Evolutionary conservation across 2,797 vertebrate species (phyloP), one percentile per base, ranked within the genome.

Genomic region (Allobates femoralis): DNA sequence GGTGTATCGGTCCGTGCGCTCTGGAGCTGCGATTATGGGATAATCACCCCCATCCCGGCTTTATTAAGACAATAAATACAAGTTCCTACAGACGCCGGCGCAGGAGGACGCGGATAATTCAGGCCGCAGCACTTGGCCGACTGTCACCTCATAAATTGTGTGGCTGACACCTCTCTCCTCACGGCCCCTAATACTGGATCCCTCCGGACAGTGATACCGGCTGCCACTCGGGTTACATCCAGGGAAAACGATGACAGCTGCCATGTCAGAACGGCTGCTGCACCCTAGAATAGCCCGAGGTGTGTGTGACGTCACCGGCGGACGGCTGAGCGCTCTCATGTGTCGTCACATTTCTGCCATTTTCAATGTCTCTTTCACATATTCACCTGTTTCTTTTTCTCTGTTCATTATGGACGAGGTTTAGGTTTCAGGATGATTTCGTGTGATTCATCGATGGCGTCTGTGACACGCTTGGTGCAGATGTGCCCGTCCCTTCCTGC

Each of bases 51-150:
- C 30, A 69, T 69, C 66, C 66, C 11, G 66, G 16, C 19, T 69
- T 69, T 69, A 69, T 69, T 19, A 69, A 21, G 32, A 69, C 32
- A 37, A 69, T 69, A 69, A 69, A 69, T 69, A 69, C 66, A 21
- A 34, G 66, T 37, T 62, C 60, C 6, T 21, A 67, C 8, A 69
- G 66, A 69, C 26, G 1, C 30, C 11, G 32, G 10, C 37, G 37
- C 18, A 37, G 32, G 26, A 18, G 32, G 11, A 1, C 8, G 67
- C 37, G n/a, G 34, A 71, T 41, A 41, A 41, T 41, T 46, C 21
- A 14, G 16, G 64, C 15, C 30, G 16, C 66, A 37, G 32, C 66
- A 14, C n/a, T 71, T 71, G 34, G 67, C 67, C 37, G 67, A 71
- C 34, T 41, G 67, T 41, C 37, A 41, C 14, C 21, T 46, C 10